A percentile compares a stretch with the other conserved stretches of the same genome.
These are phyloP conservation scores for Ifrita kowaldi DNA, from an alignment of 2,113 vertebrate species.

Conservation along the genomic window DNA sequence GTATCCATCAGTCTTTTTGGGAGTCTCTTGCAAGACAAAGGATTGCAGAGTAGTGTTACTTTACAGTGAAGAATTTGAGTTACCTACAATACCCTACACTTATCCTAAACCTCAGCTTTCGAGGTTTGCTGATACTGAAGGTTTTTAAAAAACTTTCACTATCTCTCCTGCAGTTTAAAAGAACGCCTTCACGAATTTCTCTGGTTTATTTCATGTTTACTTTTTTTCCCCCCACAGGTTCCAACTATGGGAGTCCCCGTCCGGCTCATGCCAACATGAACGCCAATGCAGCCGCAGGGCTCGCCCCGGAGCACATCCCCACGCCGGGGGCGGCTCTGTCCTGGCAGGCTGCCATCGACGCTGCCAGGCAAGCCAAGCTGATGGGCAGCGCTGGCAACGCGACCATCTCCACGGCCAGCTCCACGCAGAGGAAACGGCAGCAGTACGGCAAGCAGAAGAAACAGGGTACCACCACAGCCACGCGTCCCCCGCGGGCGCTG, in stretches of 20 bases:
- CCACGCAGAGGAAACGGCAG: constrained; percentile 92
- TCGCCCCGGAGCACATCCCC: constrained; percentile 93
- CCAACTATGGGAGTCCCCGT: constrained; percentile 93
- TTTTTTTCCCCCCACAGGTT: constrained; percentile 76
- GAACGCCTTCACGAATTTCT: not conserved
- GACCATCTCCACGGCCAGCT: constrained; percentile 93
- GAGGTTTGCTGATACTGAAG: not conserved
- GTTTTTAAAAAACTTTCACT: rapidly evolving
- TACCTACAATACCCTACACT: not conserved
- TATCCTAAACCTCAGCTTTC: not conserved
- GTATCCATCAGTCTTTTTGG: not conserved
- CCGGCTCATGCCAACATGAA: constrained; percentile 87
- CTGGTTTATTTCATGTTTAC: rapidly evolving
- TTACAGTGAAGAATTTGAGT: not conserved
- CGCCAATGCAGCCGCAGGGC: constrained; percentile 87
- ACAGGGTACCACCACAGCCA: constrained; percentile 86
- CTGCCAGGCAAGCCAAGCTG: constrained; percentile 93
- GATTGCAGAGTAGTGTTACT: not conserved
- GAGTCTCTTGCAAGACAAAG: not conserved
- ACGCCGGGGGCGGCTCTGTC: constrained; percentile 90
- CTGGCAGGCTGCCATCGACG: constrained; percentile 97
- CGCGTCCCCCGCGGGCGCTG: constrained; percentile 90
- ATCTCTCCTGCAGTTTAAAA: not conserved
- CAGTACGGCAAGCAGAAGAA: constrained; percentile 97
- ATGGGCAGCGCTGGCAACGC: constrained; percentile 88